Conservation (phyloP, 2,888 invertebrate species). For the Lucinisca nassula region DNA sequence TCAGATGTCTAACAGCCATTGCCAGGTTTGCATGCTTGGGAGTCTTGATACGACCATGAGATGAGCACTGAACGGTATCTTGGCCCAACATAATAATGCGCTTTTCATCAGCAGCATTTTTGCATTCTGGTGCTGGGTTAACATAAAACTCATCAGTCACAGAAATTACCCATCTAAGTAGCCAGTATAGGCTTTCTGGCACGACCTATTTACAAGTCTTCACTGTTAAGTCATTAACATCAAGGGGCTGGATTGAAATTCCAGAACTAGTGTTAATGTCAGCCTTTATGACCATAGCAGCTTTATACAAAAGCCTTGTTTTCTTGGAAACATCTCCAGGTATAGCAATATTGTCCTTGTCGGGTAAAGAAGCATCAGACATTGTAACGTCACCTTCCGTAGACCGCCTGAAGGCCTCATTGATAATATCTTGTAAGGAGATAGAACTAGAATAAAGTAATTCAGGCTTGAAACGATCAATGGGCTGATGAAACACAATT, state of each 20-base stretch:
- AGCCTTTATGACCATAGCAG: background rate
- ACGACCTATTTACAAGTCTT: background rate
- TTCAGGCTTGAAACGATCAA: background rate
- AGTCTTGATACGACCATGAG: background rate
- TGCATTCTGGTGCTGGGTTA: background rate
- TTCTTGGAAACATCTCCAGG: background rate
- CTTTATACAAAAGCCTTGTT: background rate
- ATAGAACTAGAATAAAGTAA: background rate
- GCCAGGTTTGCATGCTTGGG: background rate
- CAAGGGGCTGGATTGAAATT: background rate
- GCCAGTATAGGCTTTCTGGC: background rate
- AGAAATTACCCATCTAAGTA: background rate
- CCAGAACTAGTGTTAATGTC: background rate
- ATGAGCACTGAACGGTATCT: background rate
- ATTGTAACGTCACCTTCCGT: background rate
- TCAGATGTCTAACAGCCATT: background rate
- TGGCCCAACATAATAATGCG: background rate
- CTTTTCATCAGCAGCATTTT: background rate
- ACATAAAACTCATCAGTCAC: background rate
- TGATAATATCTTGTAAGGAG: background rate
- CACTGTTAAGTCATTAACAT: background rate
- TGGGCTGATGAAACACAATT: background rate
- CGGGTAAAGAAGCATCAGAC: background rate
- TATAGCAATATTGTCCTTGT: background rate
- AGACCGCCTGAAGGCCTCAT: background rate